A percentile compares a stretch with the other conserved stretches of the same genome.
phyloP scores from a whole-genome alignment of 2,888 invertebrate genomes.

The Vandiemenella viatica region DNA sequence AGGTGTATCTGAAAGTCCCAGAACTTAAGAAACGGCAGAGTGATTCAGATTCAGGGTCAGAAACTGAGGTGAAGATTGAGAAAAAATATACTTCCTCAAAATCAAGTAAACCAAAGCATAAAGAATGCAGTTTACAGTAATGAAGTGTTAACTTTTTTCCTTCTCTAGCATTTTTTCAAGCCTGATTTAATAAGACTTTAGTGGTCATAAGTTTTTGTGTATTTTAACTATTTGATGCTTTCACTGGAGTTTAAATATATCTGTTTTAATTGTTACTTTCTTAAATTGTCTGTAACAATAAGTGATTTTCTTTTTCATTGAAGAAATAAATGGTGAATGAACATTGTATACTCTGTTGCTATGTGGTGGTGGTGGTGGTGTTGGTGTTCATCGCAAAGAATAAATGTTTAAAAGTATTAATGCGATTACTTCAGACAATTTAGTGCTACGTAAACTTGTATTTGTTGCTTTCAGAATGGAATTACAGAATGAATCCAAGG shows the following conservation, averaged over 20 bases:
- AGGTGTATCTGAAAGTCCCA: constrained; percentile 48
- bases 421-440: too few species aligned
- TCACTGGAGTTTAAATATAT: neutral
- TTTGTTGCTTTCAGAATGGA: too few species aligned
- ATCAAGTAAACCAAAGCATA: constrained; percentile 2
- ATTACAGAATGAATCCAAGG: too few species aligned
- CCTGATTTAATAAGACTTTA: too few species aligned
- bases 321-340: too few species aligned
- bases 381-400: too few species aligned
- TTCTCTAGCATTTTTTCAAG: too few species aligned
- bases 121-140: constrained; percentile 9
- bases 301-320: neutral
- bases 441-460: too few species aligned
- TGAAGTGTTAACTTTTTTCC: neutral
- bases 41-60: constrained; percentile 45
- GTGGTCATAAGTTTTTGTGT: too few species aligned
- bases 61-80: constrained; percentile 50
- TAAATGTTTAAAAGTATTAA: too few species aligned
- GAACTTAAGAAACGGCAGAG: constrained; percentile 21
- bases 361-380: neutral
- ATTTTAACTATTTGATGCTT: neutral
- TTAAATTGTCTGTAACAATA: neutral
- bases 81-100: constrained; percentile 2
- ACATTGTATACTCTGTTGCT: too few species aligned
- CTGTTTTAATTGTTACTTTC: neutral